These are phyloP conservation scores for Steinernema khuongi DNA, from an alignment of 1,140 invertebrate genomes.

Conservation along the genomic window DNA sequence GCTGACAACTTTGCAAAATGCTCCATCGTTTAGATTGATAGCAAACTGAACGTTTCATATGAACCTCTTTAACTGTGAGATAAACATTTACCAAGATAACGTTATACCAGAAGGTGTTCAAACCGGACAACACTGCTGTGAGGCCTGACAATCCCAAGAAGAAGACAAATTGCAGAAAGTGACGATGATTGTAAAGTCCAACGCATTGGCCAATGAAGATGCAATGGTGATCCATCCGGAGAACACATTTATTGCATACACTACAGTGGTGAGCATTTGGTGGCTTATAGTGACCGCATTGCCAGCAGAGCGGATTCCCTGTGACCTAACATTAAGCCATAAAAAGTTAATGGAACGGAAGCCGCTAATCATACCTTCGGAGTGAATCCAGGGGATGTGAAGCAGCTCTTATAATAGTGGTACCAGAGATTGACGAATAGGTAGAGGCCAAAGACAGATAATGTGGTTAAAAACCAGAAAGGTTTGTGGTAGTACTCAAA, in stretches of 20 bases:
- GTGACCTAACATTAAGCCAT: background rate
- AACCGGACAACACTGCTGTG: background rate
- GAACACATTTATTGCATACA: slow-evolving; percentile 81
- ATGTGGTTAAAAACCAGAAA: background rate
- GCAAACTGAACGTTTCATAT: background rate
- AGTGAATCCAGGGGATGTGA: background rate
- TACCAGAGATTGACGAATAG: background rate
- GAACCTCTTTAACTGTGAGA: background rate
- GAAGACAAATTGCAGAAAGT: slow-evolving; percentile 34
- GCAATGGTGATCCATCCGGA: slow-evolving; percentile 87
- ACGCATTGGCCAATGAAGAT: slow-evolving; percentile 90
- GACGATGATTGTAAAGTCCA: slow-evolving; percentile 61
- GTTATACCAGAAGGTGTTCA: background rate
- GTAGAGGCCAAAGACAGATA: background rate
- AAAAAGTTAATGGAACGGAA: background rate
- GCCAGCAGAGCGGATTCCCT: background rate
- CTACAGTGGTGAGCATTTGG: slow-evolving; percentile 79
- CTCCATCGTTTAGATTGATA: background rate
- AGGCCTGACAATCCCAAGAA: background rate
- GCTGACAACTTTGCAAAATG: background rate
- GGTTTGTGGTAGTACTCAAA: background rate
- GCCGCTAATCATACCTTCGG: background rate
- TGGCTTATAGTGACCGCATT: background rate
- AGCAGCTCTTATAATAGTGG: background rate
- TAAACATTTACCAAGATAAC: background rate